Conservation (phyloP, 92 coral and sea anemone species). For the Palythoa grandis region DNA sequence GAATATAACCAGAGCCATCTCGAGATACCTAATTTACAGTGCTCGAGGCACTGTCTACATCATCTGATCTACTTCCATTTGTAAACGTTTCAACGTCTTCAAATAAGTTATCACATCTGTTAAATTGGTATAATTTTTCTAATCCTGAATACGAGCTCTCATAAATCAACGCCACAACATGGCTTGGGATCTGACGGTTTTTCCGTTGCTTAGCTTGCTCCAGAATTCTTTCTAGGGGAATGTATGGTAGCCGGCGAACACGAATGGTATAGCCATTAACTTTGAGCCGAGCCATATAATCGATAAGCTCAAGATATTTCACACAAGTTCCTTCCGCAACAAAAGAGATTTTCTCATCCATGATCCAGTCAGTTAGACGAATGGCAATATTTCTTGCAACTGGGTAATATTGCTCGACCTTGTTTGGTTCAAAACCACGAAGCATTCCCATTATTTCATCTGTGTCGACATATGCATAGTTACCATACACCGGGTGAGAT, state of each 20-base stretch:
- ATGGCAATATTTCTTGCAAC: slow-evolving; percentile 90
- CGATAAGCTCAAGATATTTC: slow-evolving; percentile 81
- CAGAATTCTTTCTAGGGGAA: slow-evolving; percentile 69
- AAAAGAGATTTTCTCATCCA: slow-evolving; percentile 90
- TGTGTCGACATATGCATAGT: slow-evolving; percentile 95
- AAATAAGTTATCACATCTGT: slow-evolving; percentile 71
- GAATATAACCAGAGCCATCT: no score
- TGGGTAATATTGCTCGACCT: slow-evolving; percentile 91
- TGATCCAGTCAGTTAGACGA: slow-evolving; percentile 95
- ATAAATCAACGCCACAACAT: slow-evolving; percentile 82
- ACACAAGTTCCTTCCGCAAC: slow-evolving; percentile 99
- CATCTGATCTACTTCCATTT: slow-evolving; percentile 23
- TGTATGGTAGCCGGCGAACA: slow-evolving; percentile 76
- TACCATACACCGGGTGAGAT: slow-evolving; percentile 69
- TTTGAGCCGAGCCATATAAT: slow-evolving; percentile 88
- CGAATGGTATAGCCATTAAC: slow-evolving; percentile 81
- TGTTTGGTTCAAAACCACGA: slow-evolving; percentile 82
- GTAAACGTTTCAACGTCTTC: slow-evolving; percentile 66
- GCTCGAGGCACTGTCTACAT: slow-evolving; percentile 13
- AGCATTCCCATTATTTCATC: slow-evolving; percentile 98
- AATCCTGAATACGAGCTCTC: slow-evolving; percentile 78
- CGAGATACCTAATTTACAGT: background rate
- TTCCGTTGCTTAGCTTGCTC: slow-evolving; percentile 80
- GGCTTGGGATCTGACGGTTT: slow-evolving; percentile 83
- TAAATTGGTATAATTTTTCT: slow-evolving; percentile 67